Evolutionary conservation across 2,113 vertebrate genomes (phyloP), one percentile per base, ranked within the genome.

Genomic region (Phrynocephalus versicolor): DNA sequence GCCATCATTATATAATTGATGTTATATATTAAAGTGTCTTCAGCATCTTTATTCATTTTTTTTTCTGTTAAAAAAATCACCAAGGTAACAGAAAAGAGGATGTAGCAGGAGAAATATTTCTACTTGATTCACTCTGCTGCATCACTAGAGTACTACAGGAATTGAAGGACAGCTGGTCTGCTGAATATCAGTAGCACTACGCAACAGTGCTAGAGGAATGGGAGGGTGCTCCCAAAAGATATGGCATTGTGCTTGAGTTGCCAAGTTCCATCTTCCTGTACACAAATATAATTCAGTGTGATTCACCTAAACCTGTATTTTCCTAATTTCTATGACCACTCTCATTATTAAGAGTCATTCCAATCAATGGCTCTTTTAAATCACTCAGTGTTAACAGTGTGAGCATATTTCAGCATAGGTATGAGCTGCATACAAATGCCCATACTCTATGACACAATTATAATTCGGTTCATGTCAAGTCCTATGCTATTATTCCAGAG

Each of bases 1-100:
- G 85, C 62, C 92, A 92, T 95, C 92, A 90, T 96, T 96, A 97
- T 62, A 93, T 89, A 91, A 85, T 90, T 82, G 88, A 90, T 81
- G 70, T 91, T 67, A 91, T 89, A 39, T 70, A 27, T 85, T 84
- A 91, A 91, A 89, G 79, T 87, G 84, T 55, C 74, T 87, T 91
- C 82, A 89, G 78, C 77, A 92, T 87, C 64, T 80, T 79, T 3
- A 76, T 81, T 84, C 30, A 84, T 86, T 45, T 58, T 67, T 30
- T 62, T n/a, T n/a, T n/a, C n/a, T n/a, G n/a, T n/a, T 77, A 35
- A 57, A 86, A 83, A 87, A 90, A 90, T 82, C 85, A 94, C 37
- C 79, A 90, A 85, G 33, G 25, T 51, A 64, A 67, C 69, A 76
- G n/a, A 15, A 71, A 78, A 89, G 45, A 79, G n/a, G 77, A 77